Evolutionary conservation across 2,113 vertebrate species (phyloP).

Genomic region (Rhynchomys soricoides): DNA sequence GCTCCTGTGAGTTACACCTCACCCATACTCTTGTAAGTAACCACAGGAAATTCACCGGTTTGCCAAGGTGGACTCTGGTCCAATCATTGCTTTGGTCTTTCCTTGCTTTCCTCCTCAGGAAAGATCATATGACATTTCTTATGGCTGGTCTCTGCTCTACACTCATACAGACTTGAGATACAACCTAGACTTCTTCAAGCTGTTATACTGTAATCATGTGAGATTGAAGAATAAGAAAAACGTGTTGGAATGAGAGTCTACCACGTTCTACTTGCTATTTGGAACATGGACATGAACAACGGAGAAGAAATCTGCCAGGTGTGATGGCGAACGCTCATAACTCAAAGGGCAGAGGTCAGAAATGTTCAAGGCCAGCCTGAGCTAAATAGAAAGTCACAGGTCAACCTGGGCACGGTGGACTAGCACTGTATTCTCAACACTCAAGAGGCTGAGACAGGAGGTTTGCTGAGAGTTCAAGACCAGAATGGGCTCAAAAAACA

Average conservation of each 20-base stretch:
- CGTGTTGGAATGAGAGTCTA: not conserved
- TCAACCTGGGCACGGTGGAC: not conserved
- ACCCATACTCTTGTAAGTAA: not conserved
- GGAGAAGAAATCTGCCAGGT: not conserved
- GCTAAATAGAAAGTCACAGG: not conserved
- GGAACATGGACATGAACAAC: not conserved
- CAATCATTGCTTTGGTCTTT: not conserved
- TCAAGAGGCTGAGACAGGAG: not conserved
- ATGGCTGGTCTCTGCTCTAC: not conserved
- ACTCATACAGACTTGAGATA: not conserved
- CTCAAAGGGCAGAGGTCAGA: not conserved
- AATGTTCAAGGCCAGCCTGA: not conserved
- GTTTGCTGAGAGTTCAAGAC: not conserved
- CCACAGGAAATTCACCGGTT: not conserved
- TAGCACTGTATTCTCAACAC: not conserved
- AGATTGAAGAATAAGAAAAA: not conserved
- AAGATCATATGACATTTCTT: not conserved
- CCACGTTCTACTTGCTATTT: not conserved
- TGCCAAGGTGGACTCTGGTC: not conserved
- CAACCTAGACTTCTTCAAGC: not conserved
- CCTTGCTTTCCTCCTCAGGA: not conserved
- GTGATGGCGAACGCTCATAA: not conserved
- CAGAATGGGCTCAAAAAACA: not conserved
- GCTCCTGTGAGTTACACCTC: not conserved
- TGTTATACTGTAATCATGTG: not conserved